These are phyloP conservation scores for Reinhardtius hippoglossoides DNA, from an alignment of 2,113 vertebrate genomes.

Conservation along the genomic window DNA sequence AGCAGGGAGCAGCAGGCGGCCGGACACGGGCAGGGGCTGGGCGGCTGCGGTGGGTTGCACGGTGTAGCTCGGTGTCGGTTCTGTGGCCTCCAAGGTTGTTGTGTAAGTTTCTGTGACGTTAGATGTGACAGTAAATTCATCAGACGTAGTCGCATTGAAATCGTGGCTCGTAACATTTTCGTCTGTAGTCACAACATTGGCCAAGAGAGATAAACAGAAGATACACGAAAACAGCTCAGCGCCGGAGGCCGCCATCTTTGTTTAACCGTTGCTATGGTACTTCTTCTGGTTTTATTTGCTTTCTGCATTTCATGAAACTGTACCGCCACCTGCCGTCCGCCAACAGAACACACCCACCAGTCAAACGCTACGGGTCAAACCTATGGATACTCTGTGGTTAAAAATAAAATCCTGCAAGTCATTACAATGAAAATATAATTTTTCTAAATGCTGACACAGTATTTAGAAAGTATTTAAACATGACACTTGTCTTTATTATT, in stretches of 20 bases:
- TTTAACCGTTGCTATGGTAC: constrained; percentile 65
- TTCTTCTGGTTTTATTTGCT: constrained; percentile 6
- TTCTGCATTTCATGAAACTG: too few relatives aligned
- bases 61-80: background rate
- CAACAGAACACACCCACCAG: background rate
- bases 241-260: constrained; percentile 50
- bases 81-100: background rate
- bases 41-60: fast-evolving
- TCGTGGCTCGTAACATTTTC: constrained; percentile 12
- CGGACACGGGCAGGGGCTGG: constrained; percentile 47
- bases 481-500: too few relatives aligned
- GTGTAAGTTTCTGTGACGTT: background rate
- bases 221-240: fast-evolving
- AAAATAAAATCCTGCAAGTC: background rate
- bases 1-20: constrained; percentile 23
- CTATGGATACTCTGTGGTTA: background rate
- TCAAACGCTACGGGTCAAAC: background rate
- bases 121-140: background rate
- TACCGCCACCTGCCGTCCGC: constrained; percentile 14
- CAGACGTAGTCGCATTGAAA: background rate
- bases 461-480: too few relatives aligned
- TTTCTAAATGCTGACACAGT: too few relatives aligned
- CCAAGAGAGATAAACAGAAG: constrained; percentile 8
- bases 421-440: background rate
- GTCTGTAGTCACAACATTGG: background rate